phyloP scores from a whole-genome alignment of 2,888 invertebrate genomes.

The Callyntrura guangdongensis region DNA sequence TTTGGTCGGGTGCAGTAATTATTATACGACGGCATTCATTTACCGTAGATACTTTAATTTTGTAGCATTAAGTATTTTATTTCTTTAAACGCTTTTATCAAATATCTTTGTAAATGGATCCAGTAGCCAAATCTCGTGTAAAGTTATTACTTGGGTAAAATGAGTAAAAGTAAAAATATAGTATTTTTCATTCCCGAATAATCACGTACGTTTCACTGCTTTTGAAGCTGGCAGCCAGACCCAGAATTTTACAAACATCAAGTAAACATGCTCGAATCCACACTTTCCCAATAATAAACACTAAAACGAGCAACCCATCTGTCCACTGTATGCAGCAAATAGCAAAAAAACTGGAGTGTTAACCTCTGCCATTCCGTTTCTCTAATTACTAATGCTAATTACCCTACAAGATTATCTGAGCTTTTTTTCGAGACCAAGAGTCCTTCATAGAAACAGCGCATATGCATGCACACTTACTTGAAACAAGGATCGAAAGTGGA shows the following conservation, averaged over 20 bases:
- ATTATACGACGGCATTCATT: conserved; percentile 4
- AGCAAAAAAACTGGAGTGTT: background rate
- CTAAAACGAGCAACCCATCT: background rate
- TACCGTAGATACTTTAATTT: too few relatives aligned
- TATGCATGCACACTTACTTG: background rate
- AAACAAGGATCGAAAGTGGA: background rate
- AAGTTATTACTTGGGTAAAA: background rate
- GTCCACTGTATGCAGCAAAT: background rate
- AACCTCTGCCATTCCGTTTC: conserved; percentile 26
- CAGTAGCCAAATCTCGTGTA: too few relatives aligned
- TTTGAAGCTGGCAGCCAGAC: too few relatives aligned
- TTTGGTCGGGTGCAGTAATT: background rate
- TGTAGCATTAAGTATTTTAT: background rate
- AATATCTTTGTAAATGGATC: too few relatives aligned
- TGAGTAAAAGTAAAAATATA: background rate
- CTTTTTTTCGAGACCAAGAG: conserved; percentile 5
- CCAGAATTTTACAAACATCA: too few relatives aligned
- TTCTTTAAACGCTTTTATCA: too few relatives aligned
- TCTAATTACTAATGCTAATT: conserved; percentile 55
- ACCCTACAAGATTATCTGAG: conserved; percentile 2
- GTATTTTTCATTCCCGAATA: conserved; percentile 10
- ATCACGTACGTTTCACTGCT: background rate
- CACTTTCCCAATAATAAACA: too few relatives aligned
- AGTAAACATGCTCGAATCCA: too few relatives aligned
- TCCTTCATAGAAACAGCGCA: background rate